A percentile compares a stretch with the other conserved stretches of the same genome.
These are phyloP conservation scores for Pelobates fuscus DNA, from an alignment of 2,113 vertebrate genomes.

Conservation along the genomic window DNA sequence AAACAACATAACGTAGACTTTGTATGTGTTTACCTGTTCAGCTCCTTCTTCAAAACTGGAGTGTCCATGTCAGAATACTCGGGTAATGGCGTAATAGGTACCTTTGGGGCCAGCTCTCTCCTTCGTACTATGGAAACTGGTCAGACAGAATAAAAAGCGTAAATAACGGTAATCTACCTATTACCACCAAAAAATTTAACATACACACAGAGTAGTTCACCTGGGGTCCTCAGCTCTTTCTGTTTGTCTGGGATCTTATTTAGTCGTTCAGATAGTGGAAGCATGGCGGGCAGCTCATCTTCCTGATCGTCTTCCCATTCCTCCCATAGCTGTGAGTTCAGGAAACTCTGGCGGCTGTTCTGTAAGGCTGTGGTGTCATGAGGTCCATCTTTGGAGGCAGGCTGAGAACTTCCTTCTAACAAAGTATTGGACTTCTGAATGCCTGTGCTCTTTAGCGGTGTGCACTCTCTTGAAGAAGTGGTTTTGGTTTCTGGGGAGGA, in stretches of 20 bases:
- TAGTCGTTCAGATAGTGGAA: slow-evolving; percentile 66
- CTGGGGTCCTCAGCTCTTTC: slow-evolving; percentile 68
- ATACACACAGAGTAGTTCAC: slow-evolving; percentile 63
- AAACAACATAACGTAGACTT: too few relatives aligned
- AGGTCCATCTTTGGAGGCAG: slow-evolving; percentile 30
- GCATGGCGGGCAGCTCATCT: slow-evolving; percentile 56
- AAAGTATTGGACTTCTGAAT: slow-evolving; percentile 52
- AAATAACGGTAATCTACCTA: background rate
- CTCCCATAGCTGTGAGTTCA: slow-evolving; percentile 78
- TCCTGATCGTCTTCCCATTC: slow-evolving; percentile 71
- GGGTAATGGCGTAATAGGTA: slow-evolving; percentile 87
- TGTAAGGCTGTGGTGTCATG: slow-evolving; percentile 13
- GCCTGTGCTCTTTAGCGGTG: background rate
- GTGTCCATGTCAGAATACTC: slow-evolving; percentile 92
- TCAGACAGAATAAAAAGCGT: slow-evolving; percentile 46
- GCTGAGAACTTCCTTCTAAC: slow-evolving; percentile 31
- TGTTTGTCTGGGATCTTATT: slow-evolving; percentile 22
- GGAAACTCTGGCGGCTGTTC: slow-evolving; percentile 59
- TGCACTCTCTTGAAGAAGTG: background rate
- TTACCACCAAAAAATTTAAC: background rate
- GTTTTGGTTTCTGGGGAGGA: background rate
- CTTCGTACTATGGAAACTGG: slow-evolving; percentile 63
- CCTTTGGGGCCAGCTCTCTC: slow-evolving; percentile 58
- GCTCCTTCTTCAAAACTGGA: slow-evolving; percentile 84
- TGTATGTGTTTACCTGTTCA: slow-evolving; percentile 80